Evolutionary conservation across 2,113 vertebrate species (phyloP).

Genomic region (Tragulus kanchil): DNA sequence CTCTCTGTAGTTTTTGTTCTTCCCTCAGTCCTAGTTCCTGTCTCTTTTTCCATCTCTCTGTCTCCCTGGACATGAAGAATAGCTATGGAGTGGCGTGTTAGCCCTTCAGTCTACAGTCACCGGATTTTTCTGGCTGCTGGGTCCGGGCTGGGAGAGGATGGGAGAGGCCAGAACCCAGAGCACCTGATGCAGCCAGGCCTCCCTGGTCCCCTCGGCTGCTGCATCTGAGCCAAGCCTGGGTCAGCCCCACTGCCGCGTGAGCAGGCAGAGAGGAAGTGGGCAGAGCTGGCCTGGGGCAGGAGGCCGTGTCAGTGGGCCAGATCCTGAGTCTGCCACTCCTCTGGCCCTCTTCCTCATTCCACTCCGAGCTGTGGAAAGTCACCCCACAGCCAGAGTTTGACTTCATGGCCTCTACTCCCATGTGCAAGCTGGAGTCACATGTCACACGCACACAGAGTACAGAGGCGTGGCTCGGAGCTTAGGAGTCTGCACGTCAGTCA

Average conservation of each 20-base stretch:
- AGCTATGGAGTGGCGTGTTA: fast-evolving
- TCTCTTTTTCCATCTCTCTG: background rate
- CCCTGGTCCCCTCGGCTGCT: background rate
- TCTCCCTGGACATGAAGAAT: background rate
- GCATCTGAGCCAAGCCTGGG: background rate
- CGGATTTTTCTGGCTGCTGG: background rate
- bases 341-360: background rate
- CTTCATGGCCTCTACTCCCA: background rate
- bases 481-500: background rate
- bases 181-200: background rate
- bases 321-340: background rate
- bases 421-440: background rate
- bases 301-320: background rate
- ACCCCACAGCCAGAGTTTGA: background rate
- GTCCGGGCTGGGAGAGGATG: background rate
- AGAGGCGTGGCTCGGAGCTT: background rate
- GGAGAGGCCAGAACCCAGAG: background rate
- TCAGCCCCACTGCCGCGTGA: background rate
- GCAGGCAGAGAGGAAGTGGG: background rate
- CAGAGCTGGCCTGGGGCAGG: background rate
- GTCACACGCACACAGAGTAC: too few species aligned
- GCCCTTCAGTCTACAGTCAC: background rate
- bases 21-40: background rate
- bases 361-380: background rate
- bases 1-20: background rate